Percentiles rank a stretch among this genome's conserved stretches.
These are phyloP conservation scores for Opisthograptis luteolata DNA, from an alignment of 2,888 invertebrate species.

Conservation along the genomic window DNA sequence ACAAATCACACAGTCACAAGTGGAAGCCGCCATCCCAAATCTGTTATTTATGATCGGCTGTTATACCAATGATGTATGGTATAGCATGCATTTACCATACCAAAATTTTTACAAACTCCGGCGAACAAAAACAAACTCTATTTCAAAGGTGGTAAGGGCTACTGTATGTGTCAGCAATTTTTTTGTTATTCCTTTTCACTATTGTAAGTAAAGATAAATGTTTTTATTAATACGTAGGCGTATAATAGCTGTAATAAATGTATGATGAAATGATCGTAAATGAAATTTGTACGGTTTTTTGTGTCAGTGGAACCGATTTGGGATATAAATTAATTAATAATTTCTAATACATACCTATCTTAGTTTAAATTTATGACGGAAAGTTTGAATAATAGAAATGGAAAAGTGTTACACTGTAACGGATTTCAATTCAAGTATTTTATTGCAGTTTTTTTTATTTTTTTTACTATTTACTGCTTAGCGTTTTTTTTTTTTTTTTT, in stretches of 20 bases:
- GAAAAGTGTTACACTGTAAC: not conserved
- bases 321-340: conserved; percentile 22
- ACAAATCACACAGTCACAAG: conserved; percentile 39
- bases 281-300: conserved; percentile 41
- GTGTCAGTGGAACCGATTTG: conserved; percentile 24
- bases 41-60: conserved; percentile 67
- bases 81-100: conserved; percentile 42
- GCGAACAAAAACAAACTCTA: conserved; percentile 34
- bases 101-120: conserved; percentile 4
- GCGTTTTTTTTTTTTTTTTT: too few relatives aligned
- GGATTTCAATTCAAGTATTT: not conserved
- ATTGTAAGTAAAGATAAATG: conserved; percentile 48
- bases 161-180: not conserved
- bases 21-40: conserved; percentile 54
- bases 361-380: conserved; percentile 10
- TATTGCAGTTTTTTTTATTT: not conserved
- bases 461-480: too few relatives aligned
- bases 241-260: conserved; percentile 59
- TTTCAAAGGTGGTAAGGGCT: not conserved
- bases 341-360: too few relatives aligned
- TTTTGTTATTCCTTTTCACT: conserved; percentile 33
- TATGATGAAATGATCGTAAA: conserved; percentile 60
- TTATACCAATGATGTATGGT: conserved; percentile 68
- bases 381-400: conserved; percentile 1
- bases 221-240: conserved; percentile 54